Conservation (phyloP, 2,113 vertebrate species). For the Psammodynastes pulverulentus region DNA sequence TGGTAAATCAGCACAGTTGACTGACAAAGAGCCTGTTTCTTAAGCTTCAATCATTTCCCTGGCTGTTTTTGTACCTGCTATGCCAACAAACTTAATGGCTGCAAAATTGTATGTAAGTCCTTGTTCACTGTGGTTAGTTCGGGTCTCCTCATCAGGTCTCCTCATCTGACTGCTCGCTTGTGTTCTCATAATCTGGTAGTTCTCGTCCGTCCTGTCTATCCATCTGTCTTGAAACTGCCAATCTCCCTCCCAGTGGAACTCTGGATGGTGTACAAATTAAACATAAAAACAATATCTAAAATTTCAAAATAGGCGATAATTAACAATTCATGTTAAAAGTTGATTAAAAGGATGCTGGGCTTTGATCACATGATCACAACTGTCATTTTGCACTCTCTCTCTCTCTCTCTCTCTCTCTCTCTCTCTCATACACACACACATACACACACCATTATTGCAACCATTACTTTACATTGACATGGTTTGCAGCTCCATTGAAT, state of each 20-base stretch:
- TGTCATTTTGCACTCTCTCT: neutral
- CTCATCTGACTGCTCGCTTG: neutral
- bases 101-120: neutral
- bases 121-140: neutral
- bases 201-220: neutral
- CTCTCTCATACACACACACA: neutral
- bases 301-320: neutral
- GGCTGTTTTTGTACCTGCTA: neutral
- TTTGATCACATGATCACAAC: neutral
- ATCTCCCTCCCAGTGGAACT: neutral
- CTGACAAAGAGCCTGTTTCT: neutral
- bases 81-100: neutral
- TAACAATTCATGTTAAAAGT: neutral
- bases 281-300: neutral
- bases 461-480: neutral
- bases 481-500: neutral
- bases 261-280: neutral
- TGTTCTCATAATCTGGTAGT: neutral
- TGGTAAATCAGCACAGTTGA: neutral
- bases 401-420: neutral
- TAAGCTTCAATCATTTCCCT: neutral
- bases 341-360: neutral
- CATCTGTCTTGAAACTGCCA: neutral
- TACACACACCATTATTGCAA: neutral
- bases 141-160: neutral